Evolutionary conservation across 53 echinoderm and acorn worm species (phyloP).

Genomic region (Paracentrotus lividus): DNA sequence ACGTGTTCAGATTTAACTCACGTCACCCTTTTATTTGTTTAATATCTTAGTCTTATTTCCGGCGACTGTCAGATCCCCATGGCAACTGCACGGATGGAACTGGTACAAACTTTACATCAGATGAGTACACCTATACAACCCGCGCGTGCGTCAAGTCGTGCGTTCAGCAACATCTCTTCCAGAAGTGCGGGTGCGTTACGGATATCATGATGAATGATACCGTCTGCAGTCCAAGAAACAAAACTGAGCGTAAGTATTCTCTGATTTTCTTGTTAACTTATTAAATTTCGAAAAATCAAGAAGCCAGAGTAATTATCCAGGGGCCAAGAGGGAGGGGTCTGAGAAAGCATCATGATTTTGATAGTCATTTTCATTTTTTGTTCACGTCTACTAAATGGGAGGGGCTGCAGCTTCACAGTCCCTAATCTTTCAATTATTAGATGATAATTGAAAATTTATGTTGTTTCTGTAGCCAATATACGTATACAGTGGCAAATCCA

Average conservation of each 20-base stretch:
- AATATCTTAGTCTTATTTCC: constrained; percentile 63
- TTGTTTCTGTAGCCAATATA: no score
- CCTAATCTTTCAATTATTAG: no score
- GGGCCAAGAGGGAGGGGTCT: no score
- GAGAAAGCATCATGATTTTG: no score
- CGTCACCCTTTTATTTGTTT: no score
- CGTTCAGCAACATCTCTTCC: constrained; percentile 74
- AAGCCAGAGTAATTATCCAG: neutral
- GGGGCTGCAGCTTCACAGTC: no score
- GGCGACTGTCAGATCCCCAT: constrained; percentile 65
- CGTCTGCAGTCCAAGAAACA: constrained; percentile 83
- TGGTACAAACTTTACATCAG: constrained; percentile 25
- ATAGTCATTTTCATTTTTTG: no score
- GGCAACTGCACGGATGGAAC: constrained; percentile 77
- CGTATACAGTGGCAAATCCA: no score
- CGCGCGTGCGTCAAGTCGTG: constrained; percentile 81
- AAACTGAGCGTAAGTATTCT: constrained; percentile 83
- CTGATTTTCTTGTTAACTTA: neutral
- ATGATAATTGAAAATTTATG: no score
- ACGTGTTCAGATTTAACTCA: no score
- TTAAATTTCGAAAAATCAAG: neutral
- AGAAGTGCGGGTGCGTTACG: constrained; percentile 85
- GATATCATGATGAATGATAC: constrained; percentile 76
- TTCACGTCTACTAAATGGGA: no score
- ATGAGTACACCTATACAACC: constrained; percentile 72